phyloP scores from a whole-genome alignment of 1,140 invertebrate species.

The Prorops nasuta region DNA sequence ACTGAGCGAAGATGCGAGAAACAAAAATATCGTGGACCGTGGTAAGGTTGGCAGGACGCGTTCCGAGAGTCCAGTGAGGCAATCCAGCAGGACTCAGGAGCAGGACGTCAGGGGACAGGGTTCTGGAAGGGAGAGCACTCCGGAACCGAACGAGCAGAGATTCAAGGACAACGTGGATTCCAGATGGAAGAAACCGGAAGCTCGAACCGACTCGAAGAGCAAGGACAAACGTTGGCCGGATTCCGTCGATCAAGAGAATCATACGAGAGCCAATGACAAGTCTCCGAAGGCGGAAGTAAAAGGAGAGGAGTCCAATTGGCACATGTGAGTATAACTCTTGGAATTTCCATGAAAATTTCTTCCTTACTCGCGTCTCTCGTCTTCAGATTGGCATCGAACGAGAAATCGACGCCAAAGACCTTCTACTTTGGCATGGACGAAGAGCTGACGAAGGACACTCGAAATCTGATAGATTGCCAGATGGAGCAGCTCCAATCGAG shows the following conservation, averaged over 20 bases:
- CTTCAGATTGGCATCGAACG: constrained; percentile 19
- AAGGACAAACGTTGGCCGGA: constrained; percentile 6
- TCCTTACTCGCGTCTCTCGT: too few relatives aligned
- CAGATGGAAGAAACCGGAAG: constrained; percentile 10
- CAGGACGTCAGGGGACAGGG: constrained; percentile 52
- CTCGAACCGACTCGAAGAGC: constrained; percentile 11
- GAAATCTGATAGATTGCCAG: constrained; percentile 52
- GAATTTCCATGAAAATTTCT: neutral
- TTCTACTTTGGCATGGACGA: constrained; percentile 79
- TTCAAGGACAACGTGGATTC: constrained; percentile 7
- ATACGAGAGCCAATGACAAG: too few relatives aligned
- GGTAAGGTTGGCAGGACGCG: constrained; percentile 25
- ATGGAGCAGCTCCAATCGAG: constrained; percentile 20
- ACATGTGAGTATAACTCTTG: constrained; percentile 24
- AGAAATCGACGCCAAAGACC: constrained; percentile 61
- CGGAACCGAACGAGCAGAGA: constrained; percentile 19
- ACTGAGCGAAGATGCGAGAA: constrained; percentile 9
- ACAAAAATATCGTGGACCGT: constrained; percentile 4
- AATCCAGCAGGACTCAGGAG: constrained; percentile 15
- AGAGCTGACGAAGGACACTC: constrained; percentile 40
- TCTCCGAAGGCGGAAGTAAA: too few relatives aligned
- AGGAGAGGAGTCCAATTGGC: constrained; percentile 31
- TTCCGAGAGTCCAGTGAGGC: constrained; percentile 26
- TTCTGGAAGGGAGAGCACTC: constrained; percentile 63
- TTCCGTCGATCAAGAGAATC: constrained; percentile 18